Evolutionary conservation across 2,113 vertebrate species (phyloP).

Genomic region (Eulemur macaco): DNA sequence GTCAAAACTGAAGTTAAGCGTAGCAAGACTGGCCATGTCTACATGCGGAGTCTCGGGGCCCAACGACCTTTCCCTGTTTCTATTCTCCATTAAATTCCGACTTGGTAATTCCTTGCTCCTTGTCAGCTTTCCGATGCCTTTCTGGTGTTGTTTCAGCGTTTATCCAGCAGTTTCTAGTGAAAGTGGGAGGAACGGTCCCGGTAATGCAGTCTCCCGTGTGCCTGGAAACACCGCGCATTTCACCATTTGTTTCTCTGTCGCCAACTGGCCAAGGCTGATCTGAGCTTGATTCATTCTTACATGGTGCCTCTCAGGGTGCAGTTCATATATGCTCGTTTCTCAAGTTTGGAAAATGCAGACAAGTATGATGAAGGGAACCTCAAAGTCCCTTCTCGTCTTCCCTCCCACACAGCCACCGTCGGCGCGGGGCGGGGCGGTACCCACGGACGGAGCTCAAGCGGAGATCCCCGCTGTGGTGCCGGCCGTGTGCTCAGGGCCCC

Average conservation of each 20-base stretch:
- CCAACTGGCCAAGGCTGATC: too few species aligned
- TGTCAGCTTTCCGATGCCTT: neutral
- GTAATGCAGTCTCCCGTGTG: too few species aligned
- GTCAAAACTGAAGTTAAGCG: neutral
- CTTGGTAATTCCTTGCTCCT: neutral
- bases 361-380: neutral
- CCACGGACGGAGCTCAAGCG: accelerated
- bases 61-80: neutral
- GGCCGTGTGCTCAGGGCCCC: neutral
- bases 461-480: accelerated
- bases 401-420: neutral
- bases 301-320: neutral
- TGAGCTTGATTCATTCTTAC: too few species aligned
- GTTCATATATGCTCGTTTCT: neutral
- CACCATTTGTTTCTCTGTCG: neutral
- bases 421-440: neutral
- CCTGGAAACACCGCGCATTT: too few species aligned
- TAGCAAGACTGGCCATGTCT: neutral
- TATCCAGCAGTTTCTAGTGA: neutral
- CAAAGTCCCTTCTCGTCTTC: neutral
- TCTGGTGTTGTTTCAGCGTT: neutral
- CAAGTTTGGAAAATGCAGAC: neutral
- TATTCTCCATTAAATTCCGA: neutral
- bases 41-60: neutral
- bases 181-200: neutral